phyloP scores from a whole-genome alignment of 1,140 invertebrate genomes.

The Euura saliciscinereae region DNA sequence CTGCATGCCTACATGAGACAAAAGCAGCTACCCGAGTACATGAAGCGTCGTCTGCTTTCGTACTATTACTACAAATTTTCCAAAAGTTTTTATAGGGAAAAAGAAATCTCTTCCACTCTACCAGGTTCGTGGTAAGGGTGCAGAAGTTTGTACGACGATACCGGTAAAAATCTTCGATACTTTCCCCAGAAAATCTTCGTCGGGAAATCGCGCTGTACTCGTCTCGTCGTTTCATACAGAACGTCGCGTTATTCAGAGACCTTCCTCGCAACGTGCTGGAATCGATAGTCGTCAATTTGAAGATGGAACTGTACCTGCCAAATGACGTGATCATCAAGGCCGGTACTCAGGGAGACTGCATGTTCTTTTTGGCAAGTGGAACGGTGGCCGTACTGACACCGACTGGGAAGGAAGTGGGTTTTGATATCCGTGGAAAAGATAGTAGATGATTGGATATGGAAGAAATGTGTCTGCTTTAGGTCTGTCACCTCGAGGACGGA shows the following conservation, averaged over 20 bases:
- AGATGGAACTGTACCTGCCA: conserved; percentile 49
- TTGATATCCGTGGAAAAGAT: conserved; percentile 8
- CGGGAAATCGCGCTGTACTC: conserved; percentile 49
- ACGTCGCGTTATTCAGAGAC: conserved; percentile 46
- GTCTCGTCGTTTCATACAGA: conserved; percentile 47
- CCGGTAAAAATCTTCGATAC: too few species aligned
- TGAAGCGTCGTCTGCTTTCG: conserved; percentile 45
- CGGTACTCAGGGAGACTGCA: conserved; percentile 62
- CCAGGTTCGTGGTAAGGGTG: conserved; percentile 36
- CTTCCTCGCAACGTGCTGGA: conserved; percentile 39
- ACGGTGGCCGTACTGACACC: conserved; percentile 65
- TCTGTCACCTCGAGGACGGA: conserved; percentile 62
- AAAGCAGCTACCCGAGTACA: conserved; percentile 48
- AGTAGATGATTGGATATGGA: conserved; percentile 8
- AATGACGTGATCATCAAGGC: conserved; percentile 61
- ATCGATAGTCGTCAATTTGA: conserved; percentile 42
- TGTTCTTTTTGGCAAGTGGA: conserved; percentile 66
- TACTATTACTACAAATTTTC: conserved; percentile 50
- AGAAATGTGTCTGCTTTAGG: conserved; percentile 38
- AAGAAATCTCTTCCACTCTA: conserved; percentile 42
- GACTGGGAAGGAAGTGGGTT: conserved; percentile 62
- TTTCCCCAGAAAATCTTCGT: conserved; percentile 37
- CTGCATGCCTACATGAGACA: conserved; percentile 47
- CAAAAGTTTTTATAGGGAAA: conserved; percentile 49
- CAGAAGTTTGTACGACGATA: too few species aligned